Base-by-base conservation (phyloP, 2,888 invertebrate genomes). In the Chirona hameri region DNA sequence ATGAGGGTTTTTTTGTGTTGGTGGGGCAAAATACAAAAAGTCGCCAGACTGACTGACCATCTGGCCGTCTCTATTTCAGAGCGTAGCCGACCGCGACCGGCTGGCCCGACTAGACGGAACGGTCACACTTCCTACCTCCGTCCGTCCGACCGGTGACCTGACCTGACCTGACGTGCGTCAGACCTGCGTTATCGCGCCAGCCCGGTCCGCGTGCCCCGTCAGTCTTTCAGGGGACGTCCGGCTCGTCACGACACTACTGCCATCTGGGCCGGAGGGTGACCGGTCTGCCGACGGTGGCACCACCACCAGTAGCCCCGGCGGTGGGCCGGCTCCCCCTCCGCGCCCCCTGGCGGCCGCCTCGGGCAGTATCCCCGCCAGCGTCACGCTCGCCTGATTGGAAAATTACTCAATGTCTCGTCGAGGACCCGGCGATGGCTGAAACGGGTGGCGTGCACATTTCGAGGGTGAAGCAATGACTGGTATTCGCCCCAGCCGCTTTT, bases 181-280 rank as follows among this genome's bases (percentile, higher is more conserved):
- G 52, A 52, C 52, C 52, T 52, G 52, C 15, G 52, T 52, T 18
- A 12, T 52, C 52, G 52, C 12, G 52, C 52, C 52, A 52, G 52
- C 52, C 52, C 39, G 7, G 52, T 24, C 76, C 65, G 46, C 46
- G 76, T 9, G 76, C 46, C n/a, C n/a, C 76, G 46, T 24, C 46
- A 76, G 76, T 76, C 76, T 76, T 76, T 76, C 76, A 76, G 39
- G 76, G 15, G 52, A 72, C 31, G 18, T 7, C 72, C 72, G 72
- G 18, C 31, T 5, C 15, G 10, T 39, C 24, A 46, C 39, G 3
- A 18, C 31, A 12, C 24, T 46, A 39, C 76, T 76, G 76, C 39
- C 76, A 24, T 18, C 76, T 76, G 24, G 76, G 21, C 24, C 24
- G 27, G 24, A 27, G 18, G 1, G 46, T 1, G 5, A 4, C 12